Base-by-base conservation (phyloP, 2,888 invertebrate species). In the Macrosiphum euphorbiae region DNA sequence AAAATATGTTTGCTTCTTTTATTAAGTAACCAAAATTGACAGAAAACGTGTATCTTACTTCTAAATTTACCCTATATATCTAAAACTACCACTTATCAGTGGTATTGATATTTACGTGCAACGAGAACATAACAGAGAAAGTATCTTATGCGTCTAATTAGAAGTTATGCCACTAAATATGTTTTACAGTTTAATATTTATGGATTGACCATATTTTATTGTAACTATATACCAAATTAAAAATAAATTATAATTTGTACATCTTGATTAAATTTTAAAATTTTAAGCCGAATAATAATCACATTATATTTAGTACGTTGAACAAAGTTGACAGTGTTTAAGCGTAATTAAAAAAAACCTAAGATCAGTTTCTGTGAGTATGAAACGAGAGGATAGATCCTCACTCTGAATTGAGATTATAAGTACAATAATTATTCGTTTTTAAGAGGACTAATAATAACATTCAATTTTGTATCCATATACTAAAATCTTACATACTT, bases 41-140 rank as follows among this genome's bases (percentile, higher is more conserved):
- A 20, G 8, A 35, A 78, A 35, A 78, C 35, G 8, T 13, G 20
- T 35, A 16, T 8, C 20, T 78, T 78, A 78, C 20, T 20, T 20
- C 35, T 78, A 3, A 35, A 35, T 78, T 78, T 78, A 78, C 78
- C 78, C 78, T 78, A 16, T 86, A 86, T 50, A 47, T 86, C 13
- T 86, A 50, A 44, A 44, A 86, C 13, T 50, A 1, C 28, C 47
- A 47, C 1, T 47, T 86, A 86, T 86, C 47, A 44, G 28, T 26
- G 5, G 13, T 86, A 50, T 86, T 86, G 86, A n/a, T 47, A 86
- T 86, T 86, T 86, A 86, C 86, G 86, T 86, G 86, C 44, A 86
- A 86, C 28, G 2, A 13, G 13, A 86, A 28, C 28, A 86, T 47
- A 47, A 86, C 13, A 47, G 13, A 86, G 28, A 86, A 86, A 41